Evolutionary conservation across 1,140 invertebrate genomes (phyloP).

Genomic region (Ceratina japonica): DNA sequence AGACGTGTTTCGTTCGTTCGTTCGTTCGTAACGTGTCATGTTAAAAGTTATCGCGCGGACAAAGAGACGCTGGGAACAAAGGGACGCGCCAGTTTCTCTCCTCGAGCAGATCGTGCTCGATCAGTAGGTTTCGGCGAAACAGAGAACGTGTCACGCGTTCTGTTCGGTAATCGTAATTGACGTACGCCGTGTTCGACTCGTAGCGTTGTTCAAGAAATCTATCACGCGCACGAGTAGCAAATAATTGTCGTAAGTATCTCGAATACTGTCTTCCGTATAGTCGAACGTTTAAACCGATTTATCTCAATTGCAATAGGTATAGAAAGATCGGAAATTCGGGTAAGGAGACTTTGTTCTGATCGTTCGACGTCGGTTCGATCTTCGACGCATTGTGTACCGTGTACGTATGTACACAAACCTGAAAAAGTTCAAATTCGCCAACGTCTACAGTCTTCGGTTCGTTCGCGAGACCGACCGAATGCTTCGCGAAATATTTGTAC

Average conservation of each 20-base stretch:
- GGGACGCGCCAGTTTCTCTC: not conserved
- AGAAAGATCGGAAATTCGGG: too few species aligned
- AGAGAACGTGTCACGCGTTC: constrained; percentile 21
- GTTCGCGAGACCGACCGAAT: too few species aligned
- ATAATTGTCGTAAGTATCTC: not conserved
- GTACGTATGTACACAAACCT: too few species aligned
- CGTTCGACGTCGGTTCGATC: too few species aligned
- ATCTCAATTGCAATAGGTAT: not conserved
- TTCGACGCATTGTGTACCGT: too few species aligned
- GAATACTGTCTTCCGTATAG: too few species aligned
- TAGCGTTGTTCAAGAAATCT: constrained; percentile 27
- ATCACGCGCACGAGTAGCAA: constrained; percentile 48
- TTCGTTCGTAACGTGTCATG: not conserved
- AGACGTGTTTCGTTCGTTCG: constrained; percentile 10
- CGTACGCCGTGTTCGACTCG: constrained; percentile 29
- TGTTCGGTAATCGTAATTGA: not conserved
- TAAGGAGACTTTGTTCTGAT: too few species aligned
- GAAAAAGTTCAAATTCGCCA: too few species aligned
- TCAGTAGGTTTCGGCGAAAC: constrained; percentile 1
- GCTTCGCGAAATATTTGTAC: too few species aligned
- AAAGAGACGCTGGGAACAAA: constrained; percentile 10
- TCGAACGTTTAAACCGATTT: constrained; percentile 13
- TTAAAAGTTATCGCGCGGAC: not conserved
- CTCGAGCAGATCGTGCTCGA: not conserved
- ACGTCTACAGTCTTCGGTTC: too few species aligned